These are phyloP conservation scores for Oxygymnocypris stewartii DNA, from an alignment of 2,113 vertebrate species.

Conservation along the genomic window DNA sequence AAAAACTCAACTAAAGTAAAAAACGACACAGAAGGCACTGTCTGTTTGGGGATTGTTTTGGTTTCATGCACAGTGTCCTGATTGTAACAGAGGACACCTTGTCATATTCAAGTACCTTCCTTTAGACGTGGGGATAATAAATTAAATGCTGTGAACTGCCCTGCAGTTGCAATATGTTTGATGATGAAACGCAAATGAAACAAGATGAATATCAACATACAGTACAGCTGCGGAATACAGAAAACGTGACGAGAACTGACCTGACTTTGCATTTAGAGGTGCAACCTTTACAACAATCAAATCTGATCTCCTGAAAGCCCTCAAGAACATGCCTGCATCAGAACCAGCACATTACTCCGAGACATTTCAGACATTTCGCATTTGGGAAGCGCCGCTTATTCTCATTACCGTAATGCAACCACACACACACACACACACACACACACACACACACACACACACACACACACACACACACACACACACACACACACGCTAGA, in stretches of 20 bases:
- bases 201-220: constrained; percentile 65
- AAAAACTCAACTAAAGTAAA: not conserved
- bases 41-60: constrained; percentile 37
- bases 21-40: constrained; percentile 15
- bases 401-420: not conserved
- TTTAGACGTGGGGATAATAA: constrained; percentile 77
- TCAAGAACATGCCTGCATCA: not conserved
- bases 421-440: no score
- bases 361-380: not conserved
- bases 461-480: not conserved
- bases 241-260: constrained; percentile 57
- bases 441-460: no score
- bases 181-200: constrained; percentile 59
- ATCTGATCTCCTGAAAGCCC: constrained; percentile 8
- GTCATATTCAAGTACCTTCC: constrained; percentile 79
- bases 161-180: constrained; percentile 80
- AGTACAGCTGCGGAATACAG: constrained; percentile 62
- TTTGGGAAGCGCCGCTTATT: not conserved
- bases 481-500: no score
- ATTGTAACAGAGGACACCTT: constrained; percentile 73
- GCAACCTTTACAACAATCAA: constrained; percentile 46
- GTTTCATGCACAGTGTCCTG: constrained; percentile 74
- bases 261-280: constrained; percentile 63
- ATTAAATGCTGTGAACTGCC: constrained; percentile 83
- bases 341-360: constrained; percentile 4